These are phyloP conservation scores for Synchiropus splendidus DNA, from an alignment of 2,113 vertebrate species.

Conservation along the genomic window DNA sequence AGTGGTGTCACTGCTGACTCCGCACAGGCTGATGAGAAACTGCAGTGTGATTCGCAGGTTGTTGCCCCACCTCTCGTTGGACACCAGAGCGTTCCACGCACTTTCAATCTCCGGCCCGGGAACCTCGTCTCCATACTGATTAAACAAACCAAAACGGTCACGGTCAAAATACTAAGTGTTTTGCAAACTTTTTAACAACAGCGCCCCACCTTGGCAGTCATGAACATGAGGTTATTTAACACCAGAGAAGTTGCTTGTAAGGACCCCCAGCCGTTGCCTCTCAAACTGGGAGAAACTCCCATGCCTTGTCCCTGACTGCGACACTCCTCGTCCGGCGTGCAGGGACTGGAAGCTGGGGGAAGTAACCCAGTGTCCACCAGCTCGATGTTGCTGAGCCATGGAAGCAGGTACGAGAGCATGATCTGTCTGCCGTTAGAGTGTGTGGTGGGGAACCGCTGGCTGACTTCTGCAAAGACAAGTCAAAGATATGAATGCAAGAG, in stretches of 20 bases:
- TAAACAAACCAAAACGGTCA: not conserved
- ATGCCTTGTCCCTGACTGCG: constrained; percentile 69
- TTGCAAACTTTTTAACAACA: too few species aligned
- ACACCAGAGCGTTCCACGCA: constrained; percentile 92
- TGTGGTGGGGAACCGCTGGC: constrained; percentile 91
- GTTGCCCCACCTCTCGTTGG: constrained; percentile 96
- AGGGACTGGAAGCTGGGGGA: constrained; percentile 86
- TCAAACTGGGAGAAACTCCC: constrained; percentile 70
- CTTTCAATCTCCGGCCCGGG: constrained; percentile 94
- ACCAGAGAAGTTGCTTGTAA: constrained; percentile 91
- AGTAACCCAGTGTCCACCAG: constrained; percentile 90
- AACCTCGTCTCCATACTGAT: constrained; percentile 92
- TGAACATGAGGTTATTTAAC: constrained; percentile 99
- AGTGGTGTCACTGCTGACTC: constrained; percentile 92
- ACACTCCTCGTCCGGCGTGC: constrained; percentile 83
- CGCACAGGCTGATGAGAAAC: constrained; percentile 94
- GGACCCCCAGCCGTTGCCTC: constrained; percentile 93
- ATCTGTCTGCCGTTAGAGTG: constrained; percentile 93
- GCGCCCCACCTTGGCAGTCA: constrained; percentile 87
- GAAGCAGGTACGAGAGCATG: constrained; percentile 94
- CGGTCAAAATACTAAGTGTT: not conserved
- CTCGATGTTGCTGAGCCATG: constrained; percentile 96
- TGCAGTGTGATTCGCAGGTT: constrained; percentile 88
- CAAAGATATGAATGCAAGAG: not conserved
- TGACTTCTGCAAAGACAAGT: constrained; percentile 72